Base-by-base conservation (phyloP, 2,797 vertebrate genomes). In the Acipenser transmontanus region DNA sequence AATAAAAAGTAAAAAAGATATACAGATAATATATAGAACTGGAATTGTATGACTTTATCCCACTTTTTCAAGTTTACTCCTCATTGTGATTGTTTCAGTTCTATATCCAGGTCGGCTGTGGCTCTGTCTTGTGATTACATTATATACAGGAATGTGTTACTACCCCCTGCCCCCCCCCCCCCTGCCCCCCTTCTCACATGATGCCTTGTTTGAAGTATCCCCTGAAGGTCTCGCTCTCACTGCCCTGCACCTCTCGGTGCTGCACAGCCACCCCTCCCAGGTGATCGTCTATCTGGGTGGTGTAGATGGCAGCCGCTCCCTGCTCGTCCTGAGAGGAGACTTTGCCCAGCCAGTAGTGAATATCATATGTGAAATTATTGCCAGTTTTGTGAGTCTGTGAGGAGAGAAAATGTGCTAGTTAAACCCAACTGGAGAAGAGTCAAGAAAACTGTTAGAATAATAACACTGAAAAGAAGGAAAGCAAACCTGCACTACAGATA, bases 271-370 rank as follows among this genome's bases (percentile, higher is more conserved):
- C 74, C 0, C 85, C 84, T 9, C 90, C 89, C 62, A 95, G 85
- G 76, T 87, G 78, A 0, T 93, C 91, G 0, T 95, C 93, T 77
- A 95, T 90, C 80, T 90, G 87, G 0, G 73, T 89, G 67, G 89
- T 88, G 71, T 92, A 95, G 77, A 93, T 92, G 60, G 93, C 92
- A 0, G 92, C 93, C 0, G 91, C 82, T 1, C 91, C 93, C 68
- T 94, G 91, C 79, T 94, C 93, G 0, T 94, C 93, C 73, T 83
- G 83, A 10, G 91, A 92, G 0, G 91, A 87, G 1, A 70, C 62
- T 6, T 73, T 82, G 61, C 93, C 93, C 12, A 94, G 71, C 93
- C 93, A 94, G 83, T 79, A 95, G 81, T 94, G 93, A 78, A 94
- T 81, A 71, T 92, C 84, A 0, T 94, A 93, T 71, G 79, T 82